Evolutionary conservation across 2,888 invertebrate species (phyloP).

Genomic region (Drosophila pegasa): DNA sequence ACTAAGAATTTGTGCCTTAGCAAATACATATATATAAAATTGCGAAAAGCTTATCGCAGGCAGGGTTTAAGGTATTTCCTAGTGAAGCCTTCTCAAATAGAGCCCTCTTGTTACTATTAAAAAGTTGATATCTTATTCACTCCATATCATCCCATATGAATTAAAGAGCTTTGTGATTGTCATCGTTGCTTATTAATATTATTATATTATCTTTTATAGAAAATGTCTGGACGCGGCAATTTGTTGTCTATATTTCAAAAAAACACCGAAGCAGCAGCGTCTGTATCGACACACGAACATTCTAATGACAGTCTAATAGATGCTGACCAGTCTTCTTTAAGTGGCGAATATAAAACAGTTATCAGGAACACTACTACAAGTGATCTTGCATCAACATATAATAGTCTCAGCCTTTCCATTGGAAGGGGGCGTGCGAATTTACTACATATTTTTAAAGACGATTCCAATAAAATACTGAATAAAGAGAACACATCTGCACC

Average conservation of each 20-base stretch:
- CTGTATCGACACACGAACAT: constrained; percentile 30
- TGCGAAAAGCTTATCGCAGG: no score
- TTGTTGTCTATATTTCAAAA: constrained; percentile 54
- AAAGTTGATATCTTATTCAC: no score
- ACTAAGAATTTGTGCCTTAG: no score
- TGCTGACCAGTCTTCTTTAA: constrained; percentile 32
- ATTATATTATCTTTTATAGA: constrained; percentile 35
- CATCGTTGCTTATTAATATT: neutral
- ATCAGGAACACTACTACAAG: constrained; percentile 2
- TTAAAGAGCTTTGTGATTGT: no score
- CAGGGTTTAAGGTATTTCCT: no score
- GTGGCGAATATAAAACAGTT: constrained; percentile 21
- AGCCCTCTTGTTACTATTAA: no score
- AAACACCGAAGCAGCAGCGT: constrained; percentile 11
- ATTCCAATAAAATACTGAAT: neutral
- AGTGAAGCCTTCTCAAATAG: no score
- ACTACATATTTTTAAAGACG: constrained; percentile 31
- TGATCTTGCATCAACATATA: constrained; percentile 34
- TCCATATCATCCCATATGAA: no score
- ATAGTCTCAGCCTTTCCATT: constrained; percentile 37
- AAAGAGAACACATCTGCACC: no score
- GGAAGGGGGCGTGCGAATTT: constrained; percentile 65
- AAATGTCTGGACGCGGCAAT: constrained; percentile 61
- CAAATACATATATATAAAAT: no score
- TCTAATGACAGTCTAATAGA: constrained; percentile 56